Evolutionary conservation across 2,113 vertebrate species (phyloP).

Genomic region (Thamnaconus septentrionalis): DNA sequence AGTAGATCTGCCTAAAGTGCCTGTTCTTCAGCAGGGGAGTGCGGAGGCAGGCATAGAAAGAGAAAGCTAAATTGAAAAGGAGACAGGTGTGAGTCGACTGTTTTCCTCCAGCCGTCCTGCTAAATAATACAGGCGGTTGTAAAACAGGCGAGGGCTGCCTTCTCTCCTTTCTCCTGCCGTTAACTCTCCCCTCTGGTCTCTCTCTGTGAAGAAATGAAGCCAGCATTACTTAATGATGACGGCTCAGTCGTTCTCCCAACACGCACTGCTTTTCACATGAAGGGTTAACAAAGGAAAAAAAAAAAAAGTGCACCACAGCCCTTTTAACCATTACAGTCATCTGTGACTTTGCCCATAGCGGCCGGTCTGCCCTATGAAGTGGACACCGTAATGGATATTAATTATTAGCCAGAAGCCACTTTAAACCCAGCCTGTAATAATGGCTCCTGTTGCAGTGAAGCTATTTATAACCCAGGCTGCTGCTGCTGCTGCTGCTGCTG

Average conservation of each 20-base stretch:
- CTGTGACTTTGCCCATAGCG: slow-evolving; percentile 27
- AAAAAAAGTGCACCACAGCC: neutral
- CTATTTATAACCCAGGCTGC: slow-evolving; percentile 68
- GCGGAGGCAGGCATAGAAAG: neutral
- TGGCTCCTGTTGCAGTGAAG: slow-evolving; percentile 60
- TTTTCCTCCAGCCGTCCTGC: slow-evolving; percentile 12
- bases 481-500: too few relatives aligned
- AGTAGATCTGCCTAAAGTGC: too few relatives aligned
- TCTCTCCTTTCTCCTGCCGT: neutral
- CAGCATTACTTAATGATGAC: neutral
- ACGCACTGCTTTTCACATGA: neutral
- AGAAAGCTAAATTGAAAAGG: slow-evolving; percentile 17
- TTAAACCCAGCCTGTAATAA: slow-evolving; percentile 54
- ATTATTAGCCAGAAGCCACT: slow-evolving; percentile 76
- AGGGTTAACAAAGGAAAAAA: neutral
- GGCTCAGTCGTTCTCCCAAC: neutral
- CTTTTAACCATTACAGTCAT: slow-evolving; percentile 32
- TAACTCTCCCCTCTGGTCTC: neutral
- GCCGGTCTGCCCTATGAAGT: slow-evolving; percentile 36
- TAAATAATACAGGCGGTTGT: slow-evolving; percentile 45
- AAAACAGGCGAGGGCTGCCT: slow-evolving; percentile 3
- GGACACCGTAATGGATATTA: slow-evolving; percentile 68
- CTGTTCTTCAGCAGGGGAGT: neutral
- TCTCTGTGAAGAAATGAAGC: neutral
- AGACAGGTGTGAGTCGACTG: slow-evolving; percentile 17